Evolutionary conservation across 2,888 invertebrate species (phyloP).

Genomic region (Toxonevra muliebris): DNA sequence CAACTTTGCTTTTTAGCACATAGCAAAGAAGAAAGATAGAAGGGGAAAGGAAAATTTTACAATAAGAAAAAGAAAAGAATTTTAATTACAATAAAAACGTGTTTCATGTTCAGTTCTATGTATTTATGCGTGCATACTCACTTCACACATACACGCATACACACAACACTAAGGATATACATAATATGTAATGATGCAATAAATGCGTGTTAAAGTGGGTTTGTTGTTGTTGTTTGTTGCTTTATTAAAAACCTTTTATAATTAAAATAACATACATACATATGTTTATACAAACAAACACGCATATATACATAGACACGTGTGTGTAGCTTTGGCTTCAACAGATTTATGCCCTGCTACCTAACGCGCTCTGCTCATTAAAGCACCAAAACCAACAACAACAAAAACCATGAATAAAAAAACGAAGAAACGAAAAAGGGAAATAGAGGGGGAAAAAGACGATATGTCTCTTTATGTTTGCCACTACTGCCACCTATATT

Average conservation of each 20-base stretch:
- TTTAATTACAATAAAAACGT: neutral
- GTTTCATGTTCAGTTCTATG: neutral
- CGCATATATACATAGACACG: neutral
- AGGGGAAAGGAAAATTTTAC: too few species aligned
- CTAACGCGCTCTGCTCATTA: constrained; percentile 17
- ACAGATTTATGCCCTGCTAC: constrained; percentile 14
- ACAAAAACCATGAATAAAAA: constrained; percentile 2
- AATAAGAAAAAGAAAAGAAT: neutral
- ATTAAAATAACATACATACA: constrained; percentile 9
- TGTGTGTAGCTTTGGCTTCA: constrained; percentile 22
- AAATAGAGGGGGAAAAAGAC: too few species aligned
- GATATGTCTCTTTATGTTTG: too few species aligned
- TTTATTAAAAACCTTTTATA: constrained; percentile 29
- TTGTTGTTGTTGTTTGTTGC: constrained; percentile 16
- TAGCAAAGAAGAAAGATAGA: too few species aligned
- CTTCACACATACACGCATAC: too few species aligned
- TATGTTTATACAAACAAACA: neutral
- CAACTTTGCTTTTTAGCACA: too few species aligned
- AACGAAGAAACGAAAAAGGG: neutral
- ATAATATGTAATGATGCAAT: constrained; percentile 5
- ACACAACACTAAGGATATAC: too few species aligned
- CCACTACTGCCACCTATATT: too few species aligned
- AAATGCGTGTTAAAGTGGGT: constrained; percentile 27
- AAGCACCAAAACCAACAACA: constrained; percentile 10
- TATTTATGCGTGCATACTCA: too few species aligned